phyloP scores from a whole-genome alignment of 2,113 vertebrate species.

The Pogonocichla stellata region DNA sequence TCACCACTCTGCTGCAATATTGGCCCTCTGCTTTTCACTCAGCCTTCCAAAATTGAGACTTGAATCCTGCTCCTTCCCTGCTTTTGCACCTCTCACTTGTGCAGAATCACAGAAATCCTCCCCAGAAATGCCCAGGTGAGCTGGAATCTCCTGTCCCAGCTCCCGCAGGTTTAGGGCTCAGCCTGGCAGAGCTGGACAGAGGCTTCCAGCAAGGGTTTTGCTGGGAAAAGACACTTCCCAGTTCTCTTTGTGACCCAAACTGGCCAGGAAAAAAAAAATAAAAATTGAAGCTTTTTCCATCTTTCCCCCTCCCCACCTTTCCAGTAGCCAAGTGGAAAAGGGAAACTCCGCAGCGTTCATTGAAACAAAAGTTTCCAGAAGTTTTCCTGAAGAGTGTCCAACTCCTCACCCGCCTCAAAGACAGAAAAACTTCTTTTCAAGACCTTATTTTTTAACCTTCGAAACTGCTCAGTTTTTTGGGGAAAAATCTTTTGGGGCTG shows the following conservation, averaged over 20 bases:
- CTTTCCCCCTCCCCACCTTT: background rate
- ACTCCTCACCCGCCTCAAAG: background rate
- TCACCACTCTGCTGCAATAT: background rate
- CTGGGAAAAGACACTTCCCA: background rate
- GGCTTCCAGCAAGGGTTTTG: background rate
- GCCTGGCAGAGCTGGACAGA: background rate
- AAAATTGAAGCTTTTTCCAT: background rate
- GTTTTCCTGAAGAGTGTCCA: background rate
- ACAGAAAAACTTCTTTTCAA: background rate
- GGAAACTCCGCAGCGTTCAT: fast-evolving
- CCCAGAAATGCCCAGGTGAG: fast-evolving
- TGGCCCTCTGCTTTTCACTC: background rate
- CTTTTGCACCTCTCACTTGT: background rate
- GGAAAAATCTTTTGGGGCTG: fast-evolving
- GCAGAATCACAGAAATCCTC: background rate
- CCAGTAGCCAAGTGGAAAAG: background rate
- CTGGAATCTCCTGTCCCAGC: fast-evolving
- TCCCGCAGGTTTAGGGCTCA: background rate
- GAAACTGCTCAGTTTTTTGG: fast-evolving
- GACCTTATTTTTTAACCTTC: background rate
- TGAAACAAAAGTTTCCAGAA: background rate
- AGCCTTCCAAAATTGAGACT: background rate
- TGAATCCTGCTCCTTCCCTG: fast-evolving
- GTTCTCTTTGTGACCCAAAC: background rate
- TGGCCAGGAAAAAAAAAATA: background rate